Evolutionary conservation across 64 coral and sea anemone genomes (phyloP).

Genomic region (Stylophora pistillata): DNA sequence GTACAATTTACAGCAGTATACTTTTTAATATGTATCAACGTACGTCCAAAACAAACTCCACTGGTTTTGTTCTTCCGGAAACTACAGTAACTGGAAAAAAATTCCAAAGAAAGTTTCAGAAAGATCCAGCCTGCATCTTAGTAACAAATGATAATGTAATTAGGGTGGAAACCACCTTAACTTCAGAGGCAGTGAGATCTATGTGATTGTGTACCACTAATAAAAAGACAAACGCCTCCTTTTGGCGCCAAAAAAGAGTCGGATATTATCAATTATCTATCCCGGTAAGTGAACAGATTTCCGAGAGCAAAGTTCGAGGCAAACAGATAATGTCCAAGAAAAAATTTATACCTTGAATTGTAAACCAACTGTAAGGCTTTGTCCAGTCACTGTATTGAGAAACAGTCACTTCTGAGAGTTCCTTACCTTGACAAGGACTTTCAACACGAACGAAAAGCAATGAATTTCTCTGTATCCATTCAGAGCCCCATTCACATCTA

Average conservation of each 20-base stretch:
- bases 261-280: too few species aligned
- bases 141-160: not conserved
- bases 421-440: not conserved
- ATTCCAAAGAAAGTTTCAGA: not conserved
- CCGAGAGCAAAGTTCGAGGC: too few species aligned
- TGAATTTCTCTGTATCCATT: not conserved
- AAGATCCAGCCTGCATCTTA: not conserved
- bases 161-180: not conserved
- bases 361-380: conserved; percentile 39
- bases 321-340: too few species aligned
- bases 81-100: conserved; percentile 38
- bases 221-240: too few species aligned
- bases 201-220: too few species aligned
- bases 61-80: conserved; percentile 23
- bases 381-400: conserved; percentile 43
- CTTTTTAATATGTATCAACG: not conserved
- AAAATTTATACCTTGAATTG: conserved; percentile 15
- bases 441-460: not conserved
- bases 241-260: too few species aligned
- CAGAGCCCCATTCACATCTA: too few species aligned
- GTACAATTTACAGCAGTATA: too few species aligned
- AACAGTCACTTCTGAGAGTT: conserved; percentile 26
- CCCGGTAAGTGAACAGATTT: too few species aligned
- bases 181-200: too few species aligned
- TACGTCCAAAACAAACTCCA: conserved; percentile 40